phyloP scores from a whole-genome alignment of 2,888 invertebrate species.

The Phalera bucephala region DNA sequence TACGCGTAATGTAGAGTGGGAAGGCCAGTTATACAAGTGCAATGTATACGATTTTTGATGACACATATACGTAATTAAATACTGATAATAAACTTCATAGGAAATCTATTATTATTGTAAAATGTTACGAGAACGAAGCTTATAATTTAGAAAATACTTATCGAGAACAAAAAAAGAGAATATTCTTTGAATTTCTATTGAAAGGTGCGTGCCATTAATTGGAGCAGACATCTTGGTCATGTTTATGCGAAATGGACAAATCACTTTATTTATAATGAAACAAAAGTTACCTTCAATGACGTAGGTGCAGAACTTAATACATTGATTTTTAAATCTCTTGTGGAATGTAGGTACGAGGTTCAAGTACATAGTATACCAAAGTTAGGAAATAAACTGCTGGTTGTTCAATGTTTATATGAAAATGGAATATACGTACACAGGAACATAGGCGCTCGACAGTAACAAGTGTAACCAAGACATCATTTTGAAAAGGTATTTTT shows the following conservation, averaged over 20 bases:
- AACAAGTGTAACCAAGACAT: slow-evolving; percentile 42
- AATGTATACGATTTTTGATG: slow-evolving; percentile 83
- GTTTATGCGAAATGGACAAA: slow-evolving; percentile 50
- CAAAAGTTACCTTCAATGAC: slow-evolving; percentile 75
- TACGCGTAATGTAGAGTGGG: slow-evolving; percentile 57
- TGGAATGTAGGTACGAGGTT: slow-evolving; percentile 57
- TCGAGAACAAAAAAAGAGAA: slow-evolving; percentile 44
- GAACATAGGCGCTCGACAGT: slow-evolving; percentile 38
- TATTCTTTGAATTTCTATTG: slow-evolving; percentile 68
- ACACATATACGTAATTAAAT: slow-evolving; percentile 80
- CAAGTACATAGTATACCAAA: slow-evolving; percentile 81
- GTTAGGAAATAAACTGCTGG: slow-evolving; percentile 76
- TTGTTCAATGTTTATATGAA: slow-evolving; percentile 49
- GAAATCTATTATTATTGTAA: slow-evolving; percentile 73
- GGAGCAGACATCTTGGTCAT: slow-evolving; percentile 53
- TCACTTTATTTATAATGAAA: slow-evolving; percentile 65
- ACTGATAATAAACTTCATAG: slow-evolving; percentile 77
- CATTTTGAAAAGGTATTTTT: slow-evolving; percentile 75
- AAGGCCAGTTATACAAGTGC: slow-evolving; percentile 82
- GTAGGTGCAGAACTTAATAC: slow-evolving; percentile 52
- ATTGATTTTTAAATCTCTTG: slow-evolving; percentile 49
- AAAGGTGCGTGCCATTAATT: slow-evolving; percentile 54
- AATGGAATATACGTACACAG: slow-evolving; percentile 33
- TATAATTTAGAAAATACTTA: slow-evolving; percentile 61
- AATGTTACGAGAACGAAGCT: slow-evolving; percentile 72